phyloP scores from a whole-genome alignment of 1,140 invertebrate species.

The Oppia nitens region DNA sequence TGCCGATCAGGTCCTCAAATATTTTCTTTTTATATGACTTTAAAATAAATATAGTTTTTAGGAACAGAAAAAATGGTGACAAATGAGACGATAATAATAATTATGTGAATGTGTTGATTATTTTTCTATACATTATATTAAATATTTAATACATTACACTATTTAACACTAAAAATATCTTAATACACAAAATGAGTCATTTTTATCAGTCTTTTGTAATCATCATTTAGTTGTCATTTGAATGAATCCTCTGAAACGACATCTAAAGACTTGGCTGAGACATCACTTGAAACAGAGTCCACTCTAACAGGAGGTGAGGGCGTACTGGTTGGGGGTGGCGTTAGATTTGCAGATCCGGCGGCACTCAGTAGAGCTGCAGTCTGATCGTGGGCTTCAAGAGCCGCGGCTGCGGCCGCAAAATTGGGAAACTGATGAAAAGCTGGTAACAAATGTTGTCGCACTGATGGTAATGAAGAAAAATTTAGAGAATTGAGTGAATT shows the following conservation, averaged over 20 bases:
- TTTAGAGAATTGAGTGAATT: background rate
- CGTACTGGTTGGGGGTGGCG: conserved; percentile 11
- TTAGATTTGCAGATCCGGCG: conserved; percentile 11
- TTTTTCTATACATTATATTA: background rate
- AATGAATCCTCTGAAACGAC: conserved; percentile 19
- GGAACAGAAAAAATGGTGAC: too few relatives aligned
- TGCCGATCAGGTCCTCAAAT: background rate
- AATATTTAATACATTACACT: too few relatives aligned
- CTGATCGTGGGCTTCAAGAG: conserved; percentile 8
- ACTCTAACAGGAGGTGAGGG: conserved; percentile 17
- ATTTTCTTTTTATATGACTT: background rate
- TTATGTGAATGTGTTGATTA: background rate
- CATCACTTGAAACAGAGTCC: conserved; percentile 20
- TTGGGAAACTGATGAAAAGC: conserved; percentile 14
- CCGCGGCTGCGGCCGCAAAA: conserved; percentile 5
- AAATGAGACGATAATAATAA: background rate
- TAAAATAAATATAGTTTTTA: background rate
- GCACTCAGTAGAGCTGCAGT: conserved; percentile 6
- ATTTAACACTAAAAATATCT: background rate
- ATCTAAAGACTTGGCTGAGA: conserved; percentile 19
- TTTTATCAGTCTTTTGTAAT: background rate
- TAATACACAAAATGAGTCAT: background rate
- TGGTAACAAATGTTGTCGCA: conserved; percentile 3
- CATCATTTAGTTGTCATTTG: background rate
- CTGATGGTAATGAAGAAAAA: background rate